phyloP scores from a whole-genome alignment of 2,797 vertebrate species.

The Hydrolagus colliei region DNA sequence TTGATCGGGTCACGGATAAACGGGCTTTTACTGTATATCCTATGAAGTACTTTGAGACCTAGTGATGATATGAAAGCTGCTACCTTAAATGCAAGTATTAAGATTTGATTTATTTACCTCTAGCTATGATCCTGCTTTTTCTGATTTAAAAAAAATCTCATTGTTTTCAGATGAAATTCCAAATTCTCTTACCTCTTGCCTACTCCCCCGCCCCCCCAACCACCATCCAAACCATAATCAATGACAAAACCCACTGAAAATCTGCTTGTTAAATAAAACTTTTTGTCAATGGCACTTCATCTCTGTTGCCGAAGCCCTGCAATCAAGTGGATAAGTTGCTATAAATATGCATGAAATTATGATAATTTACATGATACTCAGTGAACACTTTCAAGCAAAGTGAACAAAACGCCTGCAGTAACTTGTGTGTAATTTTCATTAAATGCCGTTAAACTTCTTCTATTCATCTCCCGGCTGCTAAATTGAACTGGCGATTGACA shows the following conservation, averaged over 20 bases:
- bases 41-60: no score
- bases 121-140: no score
- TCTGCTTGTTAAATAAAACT: neutral
- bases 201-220: no score
- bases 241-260: neutral
- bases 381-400: neutral
- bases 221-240: neutral
- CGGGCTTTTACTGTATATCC: no score
- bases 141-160: no score
- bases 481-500: constrained; percentile 1
- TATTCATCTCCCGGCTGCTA: neutral
- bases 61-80: no score
- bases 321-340: constrained; percentile 1
- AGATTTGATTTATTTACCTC: no score
- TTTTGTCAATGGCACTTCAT: neutral
- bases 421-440: neutral
- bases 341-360: constrained; percentile 18
- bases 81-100: no score
- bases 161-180: no score
- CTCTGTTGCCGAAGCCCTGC: neutral
- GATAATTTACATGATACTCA: constrained; percentile 6
- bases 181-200: neutral
- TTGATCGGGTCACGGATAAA: no score
- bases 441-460: neutral
- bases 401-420: neutral